Evolutionary conservation across 2,888 invertebrate genomes (phyloP).

Genomic region (Hydrotaea diabolus): DNA sequence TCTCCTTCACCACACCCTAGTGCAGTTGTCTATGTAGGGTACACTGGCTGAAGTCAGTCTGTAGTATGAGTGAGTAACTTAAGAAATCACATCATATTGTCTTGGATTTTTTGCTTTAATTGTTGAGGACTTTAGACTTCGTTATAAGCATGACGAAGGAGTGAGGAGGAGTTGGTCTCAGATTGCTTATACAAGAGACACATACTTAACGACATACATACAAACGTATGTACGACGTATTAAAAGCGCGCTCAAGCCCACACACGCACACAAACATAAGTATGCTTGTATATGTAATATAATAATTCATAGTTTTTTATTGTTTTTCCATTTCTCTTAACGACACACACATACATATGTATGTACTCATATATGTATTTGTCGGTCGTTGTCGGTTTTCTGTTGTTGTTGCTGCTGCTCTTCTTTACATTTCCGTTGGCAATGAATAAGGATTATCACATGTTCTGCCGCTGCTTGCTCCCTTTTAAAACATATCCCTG

Average conservation of each 20-base stretch:
- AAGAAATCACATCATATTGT: constrained; percentile 16
- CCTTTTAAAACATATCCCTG: constrained; percentile 5
- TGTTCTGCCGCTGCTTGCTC: constrained; percentile 15
- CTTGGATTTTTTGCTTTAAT: constrained; percentile 26
- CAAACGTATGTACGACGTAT: not conserved
- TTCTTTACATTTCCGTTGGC: constrained; percentile 61
- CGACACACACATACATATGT: not conserved
- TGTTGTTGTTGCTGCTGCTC: not conserved
- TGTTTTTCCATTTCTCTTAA: not conserved
- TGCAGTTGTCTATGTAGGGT: not conserved
- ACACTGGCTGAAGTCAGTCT: not conserved
- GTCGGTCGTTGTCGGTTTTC: not conserved
- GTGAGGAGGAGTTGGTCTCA: not conserved
- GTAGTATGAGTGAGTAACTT: not conserved
- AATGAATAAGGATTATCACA: constrained; percentile 65
- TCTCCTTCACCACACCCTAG: not conserved
- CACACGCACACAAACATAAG: not conserved
- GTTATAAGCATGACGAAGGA: not conserved
- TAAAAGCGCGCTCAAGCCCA: not conserved
- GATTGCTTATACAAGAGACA: not conserved
- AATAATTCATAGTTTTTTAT: constrained; percentile 43
- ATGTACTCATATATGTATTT: not conserved
- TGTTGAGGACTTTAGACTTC: constrained; percentile 21
- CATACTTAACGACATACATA: not conserved
- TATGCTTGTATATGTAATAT: constrained; percentile 3